A percentile compares a stretch with the other conserved stretches of the same genome.
phyloP scores from a whole-genome alignment of 1,140 invertebrate genomes.

The Mamestra configurata region DNA sequence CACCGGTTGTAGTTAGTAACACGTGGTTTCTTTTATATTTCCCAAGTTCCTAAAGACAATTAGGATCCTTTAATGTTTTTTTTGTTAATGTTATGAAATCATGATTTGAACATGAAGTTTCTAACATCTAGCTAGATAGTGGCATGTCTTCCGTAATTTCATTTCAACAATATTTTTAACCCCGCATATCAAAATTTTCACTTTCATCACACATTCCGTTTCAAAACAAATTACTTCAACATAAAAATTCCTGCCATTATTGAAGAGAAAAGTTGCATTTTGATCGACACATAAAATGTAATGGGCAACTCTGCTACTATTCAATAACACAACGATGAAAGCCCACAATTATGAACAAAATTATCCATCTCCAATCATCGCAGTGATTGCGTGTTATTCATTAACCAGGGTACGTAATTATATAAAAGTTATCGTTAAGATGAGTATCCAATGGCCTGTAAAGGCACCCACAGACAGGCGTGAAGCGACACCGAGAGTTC shows the following conservation, averaged over 20 bases:
- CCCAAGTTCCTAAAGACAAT: no score
- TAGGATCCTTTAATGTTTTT: no score
- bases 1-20: no score
- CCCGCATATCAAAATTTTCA: no score
- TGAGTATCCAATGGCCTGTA: neutral
- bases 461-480: no score
- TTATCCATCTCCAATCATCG: neutral
- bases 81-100: no score
- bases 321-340: neutral
- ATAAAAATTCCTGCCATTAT: neutral
- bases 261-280: constrained; percentile 3
- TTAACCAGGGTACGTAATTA: neutral
- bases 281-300: neutral
- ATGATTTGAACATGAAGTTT: no score
- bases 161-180: no score
- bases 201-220: neutral
- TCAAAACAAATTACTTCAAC: neutral
- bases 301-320: neutral
- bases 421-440: neutral
- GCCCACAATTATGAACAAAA: neutral
- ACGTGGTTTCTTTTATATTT: no score
- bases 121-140: no score
- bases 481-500: no score
- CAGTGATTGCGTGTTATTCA: neutral
- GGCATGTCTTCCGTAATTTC: no score